Evolutionary conservation across 2,888 invertebrate genomes (phyloP).

Genomic region (Lysandra bellargus): DNA sequence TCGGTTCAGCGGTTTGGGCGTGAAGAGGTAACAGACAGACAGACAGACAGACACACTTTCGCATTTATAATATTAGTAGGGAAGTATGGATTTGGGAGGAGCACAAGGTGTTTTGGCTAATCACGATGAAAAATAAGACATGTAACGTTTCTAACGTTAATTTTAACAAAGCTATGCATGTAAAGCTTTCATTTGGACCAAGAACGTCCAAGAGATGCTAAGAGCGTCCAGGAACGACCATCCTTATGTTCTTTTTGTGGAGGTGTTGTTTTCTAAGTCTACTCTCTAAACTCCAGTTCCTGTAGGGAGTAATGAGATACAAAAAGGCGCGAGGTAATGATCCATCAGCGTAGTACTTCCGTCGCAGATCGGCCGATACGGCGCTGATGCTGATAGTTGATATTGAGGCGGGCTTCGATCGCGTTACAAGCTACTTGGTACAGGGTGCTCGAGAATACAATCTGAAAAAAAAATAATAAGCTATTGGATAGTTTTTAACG

Average conservation of each 20-base stretch:
- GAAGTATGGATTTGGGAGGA: too few relatives aligned
- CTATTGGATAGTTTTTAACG: too few relatives aligned
- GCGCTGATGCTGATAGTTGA: slow-evolving; percentile 33
- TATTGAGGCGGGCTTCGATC: slow-evolving; percentile 33
- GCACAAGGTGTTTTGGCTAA: too few relatives aligned
- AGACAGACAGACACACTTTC: too few relatives aligned
- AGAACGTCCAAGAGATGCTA: neutral
- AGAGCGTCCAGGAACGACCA: too few relatives aligned
- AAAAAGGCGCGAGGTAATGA: slow-evolving; percentile 47
- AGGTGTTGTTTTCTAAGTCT: slow-evolving; percentile 35
- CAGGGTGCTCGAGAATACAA: neutral
- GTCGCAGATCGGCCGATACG: slow-evolving; percentile 59
- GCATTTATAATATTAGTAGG: too few relatives aligned
- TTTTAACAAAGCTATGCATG: neutral
- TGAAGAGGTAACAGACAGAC: too few relatives aligned
- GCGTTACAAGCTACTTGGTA: slow-evolving; percentile 32
- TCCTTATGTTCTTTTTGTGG: neutral
- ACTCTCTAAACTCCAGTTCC: neutral
- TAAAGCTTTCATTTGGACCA: neutral
- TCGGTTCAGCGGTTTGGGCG: too few relatives aligned
- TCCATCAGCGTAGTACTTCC: slow-evolving; percentile 64
- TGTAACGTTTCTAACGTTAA: too few relatives aligned
- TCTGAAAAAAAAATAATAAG: neutral
- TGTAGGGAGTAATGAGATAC: slow-evolving; percentile 43
- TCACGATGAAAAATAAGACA: too few relatives aligned